phyloP scores from a whole-genome alignment of 2,113 vertebrate genomes.

The Calyptommatus sinebrachiatus region DNA sequence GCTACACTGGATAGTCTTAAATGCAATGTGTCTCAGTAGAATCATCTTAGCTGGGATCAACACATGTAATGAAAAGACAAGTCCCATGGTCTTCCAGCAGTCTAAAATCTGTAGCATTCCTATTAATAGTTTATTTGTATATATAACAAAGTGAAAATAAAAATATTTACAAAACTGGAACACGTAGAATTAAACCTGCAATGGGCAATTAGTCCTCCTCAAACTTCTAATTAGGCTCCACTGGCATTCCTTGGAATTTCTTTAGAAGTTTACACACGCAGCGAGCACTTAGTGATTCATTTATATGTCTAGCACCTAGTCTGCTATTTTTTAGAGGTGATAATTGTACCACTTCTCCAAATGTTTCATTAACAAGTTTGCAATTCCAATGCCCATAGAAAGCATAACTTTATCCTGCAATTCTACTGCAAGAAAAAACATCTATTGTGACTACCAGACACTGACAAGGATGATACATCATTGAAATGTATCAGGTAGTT shows the following conservation, averaged over 20 bases:
- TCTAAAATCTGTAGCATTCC: too few species aligned
- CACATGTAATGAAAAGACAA: too few species aligned
- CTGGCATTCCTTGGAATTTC: not conserved
- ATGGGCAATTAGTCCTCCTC: too few species aligned
- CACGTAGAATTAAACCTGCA: too few species aligned
- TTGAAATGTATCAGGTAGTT: slow-evolving; percentile 19
- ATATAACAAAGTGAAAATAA: too few species aligned
- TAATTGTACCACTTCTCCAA: slow-evolving; percentile 26
- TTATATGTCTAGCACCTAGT: slow-evolving; percentile 55
- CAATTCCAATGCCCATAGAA: not conserved
- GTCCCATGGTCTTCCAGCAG: too few species aligned
- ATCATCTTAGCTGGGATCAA: not conserved
- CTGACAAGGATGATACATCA: slow-evolving; percentile 21
- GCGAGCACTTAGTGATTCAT: not conserved
- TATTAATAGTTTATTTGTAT: too few species aligned
- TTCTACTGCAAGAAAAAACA: slow-evolving; percentile 2
- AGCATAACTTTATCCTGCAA: slow-evolving; percentile 6
- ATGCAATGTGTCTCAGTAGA: not conserved
- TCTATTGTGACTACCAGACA: slow-evolving; percentile 21
- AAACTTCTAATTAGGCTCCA: not conserved
- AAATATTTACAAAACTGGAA: too few species aligned
- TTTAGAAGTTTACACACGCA: slow-evolving; percentile 20
- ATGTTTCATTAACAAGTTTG: slow-evolving; percentile 34
- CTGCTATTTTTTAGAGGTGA: not conserved
- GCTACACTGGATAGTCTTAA: not conserved